Evolutionary conservation across 2,113 vertebrate genomes (phyloP).

Genomic region (Motacilla tschutschensis): DNA sequence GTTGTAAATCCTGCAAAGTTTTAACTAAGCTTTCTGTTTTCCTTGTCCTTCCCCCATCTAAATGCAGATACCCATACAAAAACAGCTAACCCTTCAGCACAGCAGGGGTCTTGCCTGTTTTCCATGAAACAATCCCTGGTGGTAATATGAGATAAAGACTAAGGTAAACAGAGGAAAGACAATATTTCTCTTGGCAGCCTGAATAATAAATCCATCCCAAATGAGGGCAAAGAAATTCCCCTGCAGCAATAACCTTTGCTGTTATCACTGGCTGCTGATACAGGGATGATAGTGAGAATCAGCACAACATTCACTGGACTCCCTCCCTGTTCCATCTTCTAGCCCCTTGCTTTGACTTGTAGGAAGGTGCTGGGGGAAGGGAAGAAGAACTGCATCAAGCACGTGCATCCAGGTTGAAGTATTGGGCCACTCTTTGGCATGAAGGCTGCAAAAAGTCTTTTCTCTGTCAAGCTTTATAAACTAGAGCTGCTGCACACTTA

Average conservation of each 20-base stretch:
- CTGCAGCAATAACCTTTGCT: not conserved
- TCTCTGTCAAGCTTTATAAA: not conserved
- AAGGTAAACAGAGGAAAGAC: not conserved
- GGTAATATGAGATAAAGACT: not conserved
- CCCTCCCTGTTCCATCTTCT: not conserved
- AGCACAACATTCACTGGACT: not conserved
- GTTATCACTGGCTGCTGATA: not conserved
- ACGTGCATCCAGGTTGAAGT: not conserved
- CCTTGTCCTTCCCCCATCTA: not conserved
- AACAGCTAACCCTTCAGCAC: not conserved
- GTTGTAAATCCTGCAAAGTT: not conserved
- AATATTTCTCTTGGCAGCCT: not conserved
- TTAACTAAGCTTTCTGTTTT: not conserved
- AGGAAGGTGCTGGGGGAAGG: not conserved
- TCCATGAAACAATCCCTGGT: not conserved
- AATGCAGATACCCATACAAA: not conserved
- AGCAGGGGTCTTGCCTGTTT: not conserved
- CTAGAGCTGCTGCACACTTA: not conserved
- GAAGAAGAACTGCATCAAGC: not conserved
- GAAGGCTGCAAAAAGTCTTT: not conserved
- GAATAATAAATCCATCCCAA: constrained; percentile 9
- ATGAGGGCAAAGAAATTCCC: not conserved
- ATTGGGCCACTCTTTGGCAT: not conserved
- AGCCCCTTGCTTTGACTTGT: not conserved
- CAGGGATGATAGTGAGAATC: not conserved